Conservation (phyloP, 2,113 vertebrate species). For the Andinoacara biseriatus region DNA sequence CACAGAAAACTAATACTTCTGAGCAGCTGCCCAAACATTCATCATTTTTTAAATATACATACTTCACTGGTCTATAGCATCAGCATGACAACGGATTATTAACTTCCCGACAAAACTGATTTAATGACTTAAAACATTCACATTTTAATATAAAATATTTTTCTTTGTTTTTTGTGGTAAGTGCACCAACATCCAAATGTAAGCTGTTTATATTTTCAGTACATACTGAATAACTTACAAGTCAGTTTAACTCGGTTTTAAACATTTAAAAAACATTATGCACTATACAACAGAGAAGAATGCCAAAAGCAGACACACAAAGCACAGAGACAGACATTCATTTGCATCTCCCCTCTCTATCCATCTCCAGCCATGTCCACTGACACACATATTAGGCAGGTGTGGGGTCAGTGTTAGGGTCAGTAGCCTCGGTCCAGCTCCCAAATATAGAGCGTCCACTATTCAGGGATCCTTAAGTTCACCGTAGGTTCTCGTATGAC, state of each 20-base stretch:
- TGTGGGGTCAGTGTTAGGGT: constrained; percentile 74
- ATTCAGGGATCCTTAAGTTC: constrained; percentile 60
- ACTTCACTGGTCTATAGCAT: neutral
- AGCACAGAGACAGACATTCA: constrained; percentile 15
- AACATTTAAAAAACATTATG: neutral
- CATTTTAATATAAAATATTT: neutral
- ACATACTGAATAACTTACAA: too few relatives aligned
- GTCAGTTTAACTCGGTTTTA: too few relatives aligned
- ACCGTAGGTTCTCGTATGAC: constrained; percentile 62
- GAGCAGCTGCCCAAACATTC: neutral
- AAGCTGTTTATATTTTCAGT: too few relatives aligned
- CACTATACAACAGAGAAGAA: neutral
- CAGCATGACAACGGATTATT: neutral
- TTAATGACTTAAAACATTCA: neutral
- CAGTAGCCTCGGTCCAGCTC: constrained; percentile 73
- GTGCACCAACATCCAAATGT: neutral
- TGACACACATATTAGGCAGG: constrained; percentile 65
- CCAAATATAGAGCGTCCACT: constrained; percentile 78
- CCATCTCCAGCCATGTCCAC: constrained; percentile 5
- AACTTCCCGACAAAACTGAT: neutral
- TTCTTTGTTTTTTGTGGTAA: too few relatives aligned
- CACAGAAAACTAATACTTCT: neutral
- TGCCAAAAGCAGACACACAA: neutral
- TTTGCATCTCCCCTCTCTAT: neutral
- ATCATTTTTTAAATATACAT: neutral